A percentile compares a stretch with the other conserved stretches of the same genome.
Evolutionary conservation across 2,888 invertebrate genomes (phyloP).

Genomic region (Drosophila parthenogenetica): DNA sequence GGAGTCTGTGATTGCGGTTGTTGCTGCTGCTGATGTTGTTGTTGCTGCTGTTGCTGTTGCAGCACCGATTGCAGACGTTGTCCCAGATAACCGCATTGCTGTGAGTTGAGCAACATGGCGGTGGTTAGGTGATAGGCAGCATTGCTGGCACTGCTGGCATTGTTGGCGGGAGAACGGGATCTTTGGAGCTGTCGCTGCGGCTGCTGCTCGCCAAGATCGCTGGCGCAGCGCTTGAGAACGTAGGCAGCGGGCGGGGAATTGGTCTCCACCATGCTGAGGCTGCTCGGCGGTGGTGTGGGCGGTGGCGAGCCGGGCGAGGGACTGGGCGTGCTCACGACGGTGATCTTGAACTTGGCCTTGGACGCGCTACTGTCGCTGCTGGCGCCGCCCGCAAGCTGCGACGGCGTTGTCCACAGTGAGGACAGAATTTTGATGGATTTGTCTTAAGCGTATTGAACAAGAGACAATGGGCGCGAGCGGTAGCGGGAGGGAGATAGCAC

Average conservation of each 20-base stretch:
- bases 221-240: slow-evolving; percentile 81
- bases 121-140: slow-evolving; percentile 84
- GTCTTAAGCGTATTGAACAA: not conserved
- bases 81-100: slow-evolving; percentile 84
- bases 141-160: slow-evolving; percentile 68
- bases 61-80: slow-evolving; percentile 84
- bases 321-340: slow-evolving; percentile 82
- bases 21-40: slow-evolving; percentile 59
- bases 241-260: slow-evolving; percentile 79
- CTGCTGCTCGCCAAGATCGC: slow-evolving; percentile 66
- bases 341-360: slow-evolving; percentile 84
- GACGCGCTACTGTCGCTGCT: slow-evolving; percentile 48
- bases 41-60: slow-evolving; percentile 78
- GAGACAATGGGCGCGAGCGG: not conserved
- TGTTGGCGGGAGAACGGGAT: slow-evolving; percentile 54
- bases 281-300: slow-evolving; percentile 67
- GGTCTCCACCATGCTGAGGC: slow-evolving; percentile 80
- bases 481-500: not conserved
- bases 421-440: slow-evolving; percentile 84
- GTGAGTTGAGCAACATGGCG: slow-evolving; percentile 85
- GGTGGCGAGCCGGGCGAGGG: slow-evolving; percentile 81
- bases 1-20: slow-evolving; percentile 80
- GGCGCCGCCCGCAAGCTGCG: slow-evolving; percentile 83
- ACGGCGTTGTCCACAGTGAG: slow-evolving; percentile 85
- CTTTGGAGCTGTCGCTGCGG: slow-evolving; percentile 63